Evolutionary conservation across 2,797 vertebrate species (phyloP).

Genomic region (Prunella strophiata): DNA sequence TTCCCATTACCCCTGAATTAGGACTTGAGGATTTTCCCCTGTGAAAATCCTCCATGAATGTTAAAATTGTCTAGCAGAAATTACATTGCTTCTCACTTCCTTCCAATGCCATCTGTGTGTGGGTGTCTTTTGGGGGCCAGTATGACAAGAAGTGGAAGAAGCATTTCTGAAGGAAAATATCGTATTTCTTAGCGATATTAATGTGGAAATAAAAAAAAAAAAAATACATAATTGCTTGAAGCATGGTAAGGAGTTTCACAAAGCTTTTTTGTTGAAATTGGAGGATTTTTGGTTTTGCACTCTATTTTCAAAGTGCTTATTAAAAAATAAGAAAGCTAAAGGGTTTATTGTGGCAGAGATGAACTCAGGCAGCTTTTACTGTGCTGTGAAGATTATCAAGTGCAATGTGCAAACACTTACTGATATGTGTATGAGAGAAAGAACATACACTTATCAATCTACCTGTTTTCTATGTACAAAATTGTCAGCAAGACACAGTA

Average conservation of each 20-base stretch:
- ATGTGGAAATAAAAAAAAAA: conserved; percentile 21
- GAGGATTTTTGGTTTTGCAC: background rate
- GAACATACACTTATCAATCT: background rate
- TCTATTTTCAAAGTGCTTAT: background rate
- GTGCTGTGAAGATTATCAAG: background rate
- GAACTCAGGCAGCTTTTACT: background rate
- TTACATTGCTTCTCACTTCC: conserved; percentile 13
- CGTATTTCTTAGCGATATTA: conserved; percentile 11
- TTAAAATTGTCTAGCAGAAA: conserved; percentile 22
- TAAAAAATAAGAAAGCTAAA: background rate
- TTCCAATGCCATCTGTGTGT: conserved; percentile 50
- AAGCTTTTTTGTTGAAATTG: background rate
- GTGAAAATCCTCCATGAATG: background rate
- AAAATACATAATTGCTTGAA: background rate
- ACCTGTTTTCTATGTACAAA: background rate
- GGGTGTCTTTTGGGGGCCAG: conserved; percentile 42
- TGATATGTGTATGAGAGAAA: background rate
- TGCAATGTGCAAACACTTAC: background rate
- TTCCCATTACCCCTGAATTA: background rate
- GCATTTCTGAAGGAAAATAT: conserved; percentile 18
- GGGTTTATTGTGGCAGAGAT: background rate
- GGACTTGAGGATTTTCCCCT: conserved; percentile 7
- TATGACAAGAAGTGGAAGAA: conserved; percentile 24
- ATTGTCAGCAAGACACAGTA: background rate
- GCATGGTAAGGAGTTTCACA: background rate